A percentile compares a stretch with the other conserved stretches of the same genome.
phyloP scores from a whole-genome alignment of 2,888 invertebrate genomes.

The Torymus texanus region DNA sequence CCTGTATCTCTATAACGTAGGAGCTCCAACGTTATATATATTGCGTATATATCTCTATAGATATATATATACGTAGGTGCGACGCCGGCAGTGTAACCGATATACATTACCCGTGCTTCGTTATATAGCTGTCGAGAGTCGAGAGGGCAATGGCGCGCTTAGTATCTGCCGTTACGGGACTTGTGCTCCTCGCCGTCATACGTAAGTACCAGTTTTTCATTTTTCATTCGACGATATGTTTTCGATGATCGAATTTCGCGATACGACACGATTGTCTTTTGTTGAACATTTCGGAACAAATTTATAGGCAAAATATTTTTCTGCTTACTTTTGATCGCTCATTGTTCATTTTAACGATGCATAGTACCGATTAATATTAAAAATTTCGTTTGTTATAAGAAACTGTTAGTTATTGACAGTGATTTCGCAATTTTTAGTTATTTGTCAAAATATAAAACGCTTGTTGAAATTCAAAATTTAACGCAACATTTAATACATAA shows the following conservation, averaged over 20 bases:
- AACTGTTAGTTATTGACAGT: too few relatives aligned
- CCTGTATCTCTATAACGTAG: background rate
- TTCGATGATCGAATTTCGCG: background rate
- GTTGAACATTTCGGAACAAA: too few relatives aligned
- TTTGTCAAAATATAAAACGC: too few relatives aligned
- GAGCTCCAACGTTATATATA: background rate
- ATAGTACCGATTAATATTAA: too few relatives aligned
- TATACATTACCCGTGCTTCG: background rate
- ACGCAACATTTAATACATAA: too few relatives aligned
- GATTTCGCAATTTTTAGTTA: too few relatives aligned
- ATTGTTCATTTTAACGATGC: too few relatives aligned
- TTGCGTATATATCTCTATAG: background rate
- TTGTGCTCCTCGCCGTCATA: constrained; percentile 53
- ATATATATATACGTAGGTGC: constrained; percentile 4
- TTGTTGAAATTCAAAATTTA: too few relatives aligned
- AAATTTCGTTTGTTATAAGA: too few relatives aligned
- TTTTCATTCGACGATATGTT: background rate
- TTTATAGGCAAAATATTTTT: too few relatives aligned
- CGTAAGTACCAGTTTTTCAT: constrained; percentile 59
- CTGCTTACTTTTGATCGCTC: too few relatives aligned
- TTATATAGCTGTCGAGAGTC: constrained; percentile 2
- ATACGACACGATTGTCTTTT: background rate
- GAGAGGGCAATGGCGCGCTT: constrained; percentile 53
- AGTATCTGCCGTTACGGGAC: constrained; percentile 46
- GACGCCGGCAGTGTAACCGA: background rate